These are phyloP conservation scores for Drosophila nr. perissopoda DNA, from an alignment of 2,888 invertebrate genomes.

Conservation along the genomic window DNA sequence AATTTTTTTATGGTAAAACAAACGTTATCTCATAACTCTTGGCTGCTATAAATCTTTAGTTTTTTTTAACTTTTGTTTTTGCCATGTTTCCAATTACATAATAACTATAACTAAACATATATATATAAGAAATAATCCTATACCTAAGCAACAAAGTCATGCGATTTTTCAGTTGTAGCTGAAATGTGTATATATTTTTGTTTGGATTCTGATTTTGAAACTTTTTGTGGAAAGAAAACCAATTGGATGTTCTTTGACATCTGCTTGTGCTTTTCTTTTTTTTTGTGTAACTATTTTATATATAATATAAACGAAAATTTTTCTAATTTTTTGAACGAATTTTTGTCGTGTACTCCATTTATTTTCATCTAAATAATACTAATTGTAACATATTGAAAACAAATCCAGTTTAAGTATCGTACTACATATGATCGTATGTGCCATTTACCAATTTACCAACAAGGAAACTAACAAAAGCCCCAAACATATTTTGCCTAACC, in stretches of 20 bases:
- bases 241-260: constrained; percentile 19
- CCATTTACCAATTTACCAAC: constrained; percentile 56
- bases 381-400: constrained; percentile 52
- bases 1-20: constrained; percentile 18
- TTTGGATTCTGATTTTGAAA: constrained; percentile 31
- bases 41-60: constrained; percentile 32
- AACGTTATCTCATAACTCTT: constrained; percentile 27
- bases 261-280: constrained; percentile 7
- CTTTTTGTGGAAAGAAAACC: constrained; percentile 25
- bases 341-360: constrained; percentile 59
- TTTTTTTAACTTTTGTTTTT: constrained; percentile 54
- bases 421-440: constrained; percentile 52
- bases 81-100: constrained; percentile 60
- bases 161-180: constrained; percentile 70
- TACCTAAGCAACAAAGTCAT: constrained; percentile 53
- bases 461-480: constrained; percentile 63
- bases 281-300: constrained; percentile 1
- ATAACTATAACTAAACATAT: constrained; percentile 34
- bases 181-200: constrained; percentile 64
- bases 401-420: constrained; percentile 58
- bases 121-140: constrained; percentile 51
- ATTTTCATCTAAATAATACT: constrained; percentile 39
- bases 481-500: constrained; percentile 47
- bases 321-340: constrained; percentile 45
- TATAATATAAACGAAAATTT: constrained; percentile 12